Base-by-base conservation (phyloP, 2,797 vertebrate species). In the Okamejei kenojei region DNA sequence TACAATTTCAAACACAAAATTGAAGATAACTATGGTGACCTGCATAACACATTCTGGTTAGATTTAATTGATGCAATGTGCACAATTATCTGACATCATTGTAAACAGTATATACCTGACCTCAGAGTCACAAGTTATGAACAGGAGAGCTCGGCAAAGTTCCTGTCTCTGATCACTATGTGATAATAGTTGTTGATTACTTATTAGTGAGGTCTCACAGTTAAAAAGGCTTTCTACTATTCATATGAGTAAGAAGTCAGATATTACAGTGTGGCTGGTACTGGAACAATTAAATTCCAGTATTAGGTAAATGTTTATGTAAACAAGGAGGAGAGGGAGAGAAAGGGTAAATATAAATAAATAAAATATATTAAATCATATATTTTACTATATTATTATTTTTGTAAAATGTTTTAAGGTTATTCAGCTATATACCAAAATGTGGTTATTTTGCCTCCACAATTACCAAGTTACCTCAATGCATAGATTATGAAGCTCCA, bases 1-100 rank as follows among this genome's bases (percentile, higher is more conserved):
- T 35, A 15, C n/a, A 32, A 90, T 90, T 21, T 90, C 86, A 90
- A 90, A 11, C 32, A 90, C 35, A 35, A 81, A 81, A 81, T 29
- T 61, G 29, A 6, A 90, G 65, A 5, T 86, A 58, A 86, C 35
- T 61, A 45, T 19, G n/a, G 38, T 7, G 19, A 68, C 32, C 21
- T 13, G 19, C 11, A 17, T 3, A 68, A 68, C 61, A 88, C n/a
- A 65, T 15, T 68, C 26, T 61, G 61, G n/a, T 84, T 29, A 84
- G 45, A 6, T 32, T 86, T 86, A 13, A 86, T 86, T 32, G 45
- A 84, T 84, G 9, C 54, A 8, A 10, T 61, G 29, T 65, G 29
- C n/a, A 65, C 63, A 65, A 61, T 17, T 65, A 63, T 6, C 29
- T 65, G 29, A 65, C 63, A 26, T 86, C 82, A 86, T 61, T 26